A percentile compares a stretch with the other conserved stretches of the same genome.
Evolutionary conservation across 2,888 invertebrate genomes (phyloP).

Genomic region (Desoria tigrina): DNA sequence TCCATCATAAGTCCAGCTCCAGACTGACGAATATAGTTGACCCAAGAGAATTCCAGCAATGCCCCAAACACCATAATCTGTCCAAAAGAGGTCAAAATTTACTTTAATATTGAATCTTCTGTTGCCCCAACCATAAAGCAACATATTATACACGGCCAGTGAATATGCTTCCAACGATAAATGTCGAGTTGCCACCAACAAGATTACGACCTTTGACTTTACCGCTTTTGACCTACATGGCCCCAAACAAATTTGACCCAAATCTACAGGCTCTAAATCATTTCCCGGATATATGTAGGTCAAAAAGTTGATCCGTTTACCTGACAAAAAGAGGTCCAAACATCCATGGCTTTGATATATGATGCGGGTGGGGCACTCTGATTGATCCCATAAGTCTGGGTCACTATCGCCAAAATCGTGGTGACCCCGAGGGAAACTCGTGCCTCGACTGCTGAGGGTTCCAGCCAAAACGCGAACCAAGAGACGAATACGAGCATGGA

Average conservation of each 20-base stretch:
- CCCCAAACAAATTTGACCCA: too few species aligned
- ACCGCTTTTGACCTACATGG: too few species aligned
- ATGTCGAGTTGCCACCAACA: too few species aligned
- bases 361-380: conserved; percentile 60
- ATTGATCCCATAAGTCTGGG: conserved; percentile 59
- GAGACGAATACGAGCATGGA: conserved; percentile 43
- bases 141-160: too few species aligned
- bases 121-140: too few species aligned
- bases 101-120: neutral
- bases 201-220: too few species aligned
- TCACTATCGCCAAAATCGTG: conserved; percentile 61
- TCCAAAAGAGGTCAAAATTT: conserved; percentile 55
- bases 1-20: neutral
- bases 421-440: conserved; percentile 58
- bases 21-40: conserved; percentile 56
- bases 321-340: conserved; percentile 56
- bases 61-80: conserved; percentile 61
- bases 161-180: too few species aligned
- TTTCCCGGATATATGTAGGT: too few species aligned
- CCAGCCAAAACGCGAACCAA: conserved; percentile 50
- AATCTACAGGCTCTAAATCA: too few species aligned
- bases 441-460: conserved; percentile 36
- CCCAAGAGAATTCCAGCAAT: conserved; percentile 61
- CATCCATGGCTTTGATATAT: conserved; percentile 57
- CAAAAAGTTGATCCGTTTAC: too few species aligned